Conservation (phyloP, 2,797 vertebrate species). For the Gymnothorax javanicus region DNA sequence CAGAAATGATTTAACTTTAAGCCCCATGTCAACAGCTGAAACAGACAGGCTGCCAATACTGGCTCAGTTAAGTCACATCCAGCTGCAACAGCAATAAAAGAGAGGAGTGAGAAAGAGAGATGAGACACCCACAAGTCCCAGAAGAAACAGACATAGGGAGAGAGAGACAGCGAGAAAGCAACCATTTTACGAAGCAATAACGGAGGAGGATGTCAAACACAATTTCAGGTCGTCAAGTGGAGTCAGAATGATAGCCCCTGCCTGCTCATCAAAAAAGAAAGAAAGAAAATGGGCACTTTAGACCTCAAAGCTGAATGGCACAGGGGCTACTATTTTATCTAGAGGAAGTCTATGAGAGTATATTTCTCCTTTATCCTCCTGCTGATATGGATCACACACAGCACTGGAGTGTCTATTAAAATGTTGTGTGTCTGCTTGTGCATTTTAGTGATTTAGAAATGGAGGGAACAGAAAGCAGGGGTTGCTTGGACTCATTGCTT, state of each 20-base stretch:
- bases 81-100: constrained; percentile 27
- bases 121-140: background rate
- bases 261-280: constrained; percentile 6
- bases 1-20: constrained; percentile 15
- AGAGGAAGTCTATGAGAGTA: background rate
- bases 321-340: background rate
- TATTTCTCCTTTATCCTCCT: background rate
- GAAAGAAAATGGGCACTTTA: constrained; percentile 16
- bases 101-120: background rate
- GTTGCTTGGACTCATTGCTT: background rate
- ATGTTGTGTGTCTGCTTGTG: background rate
- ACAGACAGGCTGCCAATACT: constrained; percentile 19
- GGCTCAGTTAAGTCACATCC: background rate
- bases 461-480: background rate
- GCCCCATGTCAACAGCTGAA: background rate
- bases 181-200: constrained; percentile 21
- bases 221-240: constrained; percentile 1
- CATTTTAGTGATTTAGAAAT: background rate
- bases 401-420: background rate
- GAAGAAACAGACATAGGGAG: constrained; percentile 15
- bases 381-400: constrained; percentile 6
- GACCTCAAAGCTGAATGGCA: background rate
- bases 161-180: background rate
- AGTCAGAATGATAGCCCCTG: background rate
- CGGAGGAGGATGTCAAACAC: constrained; percentile 10